Evolutionary conservation across 1,140 invertebrate species (phyloP).

Genomic region (Limonius californicus): DNA sequence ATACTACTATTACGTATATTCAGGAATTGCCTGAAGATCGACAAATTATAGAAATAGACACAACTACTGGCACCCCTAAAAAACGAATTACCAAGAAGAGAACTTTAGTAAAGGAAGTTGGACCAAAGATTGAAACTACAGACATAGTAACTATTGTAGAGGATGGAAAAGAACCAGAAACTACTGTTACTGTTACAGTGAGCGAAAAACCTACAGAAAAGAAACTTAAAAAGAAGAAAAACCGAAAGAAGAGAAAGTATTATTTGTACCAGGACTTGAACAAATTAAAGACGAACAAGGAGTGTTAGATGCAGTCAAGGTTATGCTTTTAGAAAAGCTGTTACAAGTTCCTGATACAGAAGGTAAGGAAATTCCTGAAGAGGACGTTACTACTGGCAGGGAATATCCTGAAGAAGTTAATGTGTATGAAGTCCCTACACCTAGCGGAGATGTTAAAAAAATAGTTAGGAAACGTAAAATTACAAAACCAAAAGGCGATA

Average conservation of each 20-base stretch:
- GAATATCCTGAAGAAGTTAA: conserved; percentile 29
- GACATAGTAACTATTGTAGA: conserved; percentile 43
- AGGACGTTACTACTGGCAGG: neutral
- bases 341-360: neutral
- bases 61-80: conserved; percentile 45
- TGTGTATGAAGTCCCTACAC: conserved; percentile 29
- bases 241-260: neutral
- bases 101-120: conserved; percentile 36
- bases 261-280: conserved; percentile 13
- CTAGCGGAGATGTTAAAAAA: conserved; percentile 28
- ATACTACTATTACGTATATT: conserved; percentile 2
- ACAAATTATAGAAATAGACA: conserved; percentile 47
- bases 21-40: conserved; percentile 48
- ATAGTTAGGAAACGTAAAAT: conserved; percentile 35
- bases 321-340: neutral
- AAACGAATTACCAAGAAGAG: conserved; percentile 40
- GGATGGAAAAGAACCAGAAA: conserved; percentile 40
- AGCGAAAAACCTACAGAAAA: neutral
- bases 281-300: neutral
- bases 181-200: conserved; percentile 20
- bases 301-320: neutral
- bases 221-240: conserved; percentile 10
- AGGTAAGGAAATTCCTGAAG: conserved; percentile 35
- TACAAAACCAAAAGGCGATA: conserved; percentile 39
- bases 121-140: conserved; percentile 39